Percentiles rank a stretch among this genome's conserved stretches.
These are phyloP conservation scores for Onchidella celtica DNA, from an alignment of 2,888 invertebrate species.

Conservation along the genomic window DNA sequence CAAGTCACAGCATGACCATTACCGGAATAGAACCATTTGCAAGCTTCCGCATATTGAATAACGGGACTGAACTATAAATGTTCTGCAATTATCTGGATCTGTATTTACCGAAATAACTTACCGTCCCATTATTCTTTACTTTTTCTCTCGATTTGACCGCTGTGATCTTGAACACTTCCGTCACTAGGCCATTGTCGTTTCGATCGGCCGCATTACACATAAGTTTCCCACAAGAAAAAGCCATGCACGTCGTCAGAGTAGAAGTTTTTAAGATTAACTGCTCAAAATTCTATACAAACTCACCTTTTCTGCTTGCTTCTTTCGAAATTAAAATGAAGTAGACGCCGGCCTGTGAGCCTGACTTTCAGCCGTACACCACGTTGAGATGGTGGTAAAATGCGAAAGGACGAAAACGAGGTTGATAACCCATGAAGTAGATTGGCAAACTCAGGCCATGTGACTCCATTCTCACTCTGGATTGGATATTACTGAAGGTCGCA, in stretches of 20 bases:
- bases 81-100: no score
- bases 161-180: slow-evolving; percentile 48
- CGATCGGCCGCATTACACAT: no score
- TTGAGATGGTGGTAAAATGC: slow-evolving; percentile 42
- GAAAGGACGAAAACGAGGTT: slow-evolving; percentile 46
- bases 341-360: slow-evolving; percentile 33
- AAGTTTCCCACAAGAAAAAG: no score
- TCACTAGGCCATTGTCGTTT: no score
- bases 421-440: slow-evolving; percentile 9
- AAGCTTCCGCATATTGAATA: no score
- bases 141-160: slow-evolving; percentile 49
- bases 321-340: not conserved
- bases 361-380: slow-evolving; percentile 39
- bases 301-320: slow-evolving; percentile 21
- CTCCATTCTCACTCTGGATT: not conserved
- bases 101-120: no score
- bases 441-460: slow-evolving; percentile 24
- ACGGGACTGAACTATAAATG: no score
- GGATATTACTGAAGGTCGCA: slow-evolving; percentile 12
- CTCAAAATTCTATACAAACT: no score
- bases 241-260: not conserved
- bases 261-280: not conserved
- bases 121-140: no score
- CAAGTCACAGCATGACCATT: no score
- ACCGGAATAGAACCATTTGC: no score